A percentile compares a stretch with the other conserved stretches of the same genome.
Conservation (phyloP, 2,888 invertebrate species). For the Polyommatus iphigenia region DNA sequence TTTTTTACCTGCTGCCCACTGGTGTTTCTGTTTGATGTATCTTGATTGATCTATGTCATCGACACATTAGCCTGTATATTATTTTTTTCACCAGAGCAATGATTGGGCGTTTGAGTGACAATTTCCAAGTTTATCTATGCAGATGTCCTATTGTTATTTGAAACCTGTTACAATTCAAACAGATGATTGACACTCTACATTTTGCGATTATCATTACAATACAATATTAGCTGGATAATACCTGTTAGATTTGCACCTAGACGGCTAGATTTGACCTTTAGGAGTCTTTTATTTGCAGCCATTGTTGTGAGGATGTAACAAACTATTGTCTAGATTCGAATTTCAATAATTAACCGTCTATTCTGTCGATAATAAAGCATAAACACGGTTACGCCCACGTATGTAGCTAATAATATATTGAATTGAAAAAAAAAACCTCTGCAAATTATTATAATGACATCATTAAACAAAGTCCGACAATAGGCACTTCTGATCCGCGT, state of each 20-base stretch:
- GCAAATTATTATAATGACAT: slow-evolving; percentile 22
- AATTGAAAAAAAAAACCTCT: slow-evolving; percentile 7
- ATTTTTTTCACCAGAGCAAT: slow-evolving; percentile 50
- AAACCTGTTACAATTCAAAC: slow-evolving; percentile 58
- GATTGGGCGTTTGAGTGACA: slow-evolving; percentile 63
- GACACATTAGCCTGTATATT: slow-evolving; percentile 48
- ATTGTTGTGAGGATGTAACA: slow-evolving; percentile 55
- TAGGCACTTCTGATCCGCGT: slow-evolving; percentile 31
- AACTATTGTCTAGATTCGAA: slow-evolving; percentile 41
- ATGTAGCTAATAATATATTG: slow-evolving; percentile 10
- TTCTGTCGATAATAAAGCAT: slow-evolving; percentile 42
- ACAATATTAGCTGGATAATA: slow-evolving; percentile 53
- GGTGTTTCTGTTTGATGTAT: slow-evolving; percentile 48
- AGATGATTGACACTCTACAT: slow-evolving; percentile 62
- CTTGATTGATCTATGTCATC: slow-evolving; percentile 54
- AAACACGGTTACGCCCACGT: slow-evolving; percentile 42
- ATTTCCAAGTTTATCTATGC: slow-evolving; percentile 63
- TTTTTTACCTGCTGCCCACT: slow-evolving; percentile 52
- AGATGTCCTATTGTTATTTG: slow-evolving; percentile 70
- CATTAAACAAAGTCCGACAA: slow-evolving; percentile 26
- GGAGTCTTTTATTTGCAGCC: slow-evolving; percentile 49
- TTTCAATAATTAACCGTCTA: slow-evolving; percentile 38
- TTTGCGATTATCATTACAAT: slow-evolving; percentile 53
- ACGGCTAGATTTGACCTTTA: slow-evolving; percentile 58
- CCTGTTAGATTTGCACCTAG: slow-evolving; percentile 56